Percentiles rank a stretch among this genome's conserved stretches.
These are phyloP conservation scores for Pachycephus smyrnensis DNA, from an alignment of 2,888 invertebrate species.

Conservation along the genomic window DNA sequence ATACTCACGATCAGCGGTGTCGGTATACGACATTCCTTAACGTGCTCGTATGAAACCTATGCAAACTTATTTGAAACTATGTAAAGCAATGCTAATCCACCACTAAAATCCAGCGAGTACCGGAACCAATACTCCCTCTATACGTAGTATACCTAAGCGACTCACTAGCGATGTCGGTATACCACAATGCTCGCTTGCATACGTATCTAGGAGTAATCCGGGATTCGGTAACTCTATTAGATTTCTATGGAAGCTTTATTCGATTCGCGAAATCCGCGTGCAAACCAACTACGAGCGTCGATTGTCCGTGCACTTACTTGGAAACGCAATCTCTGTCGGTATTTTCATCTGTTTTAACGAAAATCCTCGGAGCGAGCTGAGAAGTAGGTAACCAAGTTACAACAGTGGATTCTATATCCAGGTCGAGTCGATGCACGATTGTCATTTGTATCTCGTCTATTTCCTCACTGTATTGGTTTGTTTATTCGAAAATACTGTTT, in stretches of 20 bases:
- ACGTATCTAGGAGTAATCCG: conserved; percentile 58
- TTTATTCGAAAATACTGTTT: neutral
- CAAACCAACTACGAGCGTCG: neutral
- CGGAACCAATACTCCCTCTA: conserved; percentile 27
- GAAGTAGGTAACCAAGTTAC: neutral
- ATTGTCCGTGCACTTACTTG: neutral
- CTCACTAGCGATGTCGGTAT: conserved; percentile 31
- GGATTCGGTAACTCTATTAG: conserved; percentile 55
- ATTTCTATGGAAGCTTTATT: neutral
- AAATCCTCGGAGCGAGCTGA: neutral
- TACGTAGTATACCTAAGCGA: neutral
- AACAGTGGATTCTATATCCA: neutral
- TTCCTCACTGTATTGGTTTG: neutral
- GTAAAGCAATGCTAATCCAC: conserved; percentile 65
- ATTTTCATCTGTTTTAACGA: neutral
- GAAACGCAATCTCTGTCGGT: neutral
- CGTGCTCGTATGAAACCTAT: conserved; percentile 33
- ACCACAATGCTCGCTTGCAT: conserved; percentile 46
- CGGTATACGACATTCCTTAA: neutral
- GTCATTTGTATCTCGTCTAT: neutral
- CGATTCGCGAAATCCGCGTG: neutral
- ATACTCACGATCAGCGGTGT: neutral
- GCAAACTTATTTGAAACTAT: conserved; percentile 61
- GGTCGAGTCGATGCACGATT: neutral
- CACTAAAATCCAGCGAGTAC: conserved; percentile 60